These are phyloP conservation scores for Troides aeacus DNA, from an alignment of 2,888 invertebrate genomes.

Conservation along the genomic window DNA sequence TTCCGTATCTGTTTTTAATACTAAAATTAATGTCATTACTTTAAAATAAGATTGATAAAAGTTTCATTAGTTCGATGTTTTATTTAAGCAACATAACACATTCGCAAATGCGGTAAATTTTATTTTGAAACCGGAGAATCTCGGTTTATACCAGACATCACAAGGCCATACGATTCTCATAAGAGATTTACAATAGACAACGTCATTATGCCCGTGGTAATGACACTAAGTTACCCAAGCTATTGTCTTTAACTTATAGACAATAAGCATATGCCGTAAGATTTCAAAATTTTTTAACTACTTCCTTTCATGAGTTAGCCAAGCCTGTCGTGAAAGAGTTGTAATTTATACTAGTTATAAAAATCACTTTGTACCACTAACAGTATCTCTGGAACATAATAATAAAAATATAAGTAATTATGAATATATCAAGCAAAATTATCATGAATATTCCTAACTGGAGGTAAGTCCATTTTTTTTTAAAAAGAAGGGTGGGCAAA, in stretches of 20 bases:
- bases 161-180: background rate
- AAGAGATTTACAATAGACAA: conserved; percentile 1
- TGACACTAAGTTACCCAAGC: conserved; percentile 20
- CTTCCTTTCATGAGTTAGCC: background rate
- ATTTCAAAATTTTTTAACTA: conserved; percentile 11
- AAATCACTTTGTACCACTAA: too few relatives aligned
- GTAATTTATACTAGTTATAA: too few relatives aligned
- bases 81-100: background rate
- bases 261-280: conserved; percentile 17
- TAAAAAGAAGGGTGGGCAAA: too few relatives aligned
- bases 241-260: conserved; percentile 24
- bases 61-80: too few relatives aligned
- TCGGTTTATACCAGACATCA: background rate
- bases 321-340: too few relatives aligned
- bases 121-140: background rate
- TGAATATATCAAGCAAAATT: background rate
- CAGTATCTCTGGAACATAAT: too few relatives aligned
- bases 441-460: too few relatives aligned
- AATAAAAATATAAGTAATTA: background rate
- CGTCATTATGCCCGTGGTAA: conserved; percentile 19
- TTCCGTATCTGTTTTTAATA: too few relatives aligned
- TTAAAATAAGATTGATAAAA: too few relatives aligned
- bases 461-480: too few relatives aligned
- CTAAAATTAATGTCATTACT: too few relatives aligned
- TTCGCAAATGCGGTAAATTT: background rate